These are phyloP conservation scores for Ennomos erosarius DNA, from an alignment of 2,888 invertebrate species.

Conservation along the genomic window DNA sequence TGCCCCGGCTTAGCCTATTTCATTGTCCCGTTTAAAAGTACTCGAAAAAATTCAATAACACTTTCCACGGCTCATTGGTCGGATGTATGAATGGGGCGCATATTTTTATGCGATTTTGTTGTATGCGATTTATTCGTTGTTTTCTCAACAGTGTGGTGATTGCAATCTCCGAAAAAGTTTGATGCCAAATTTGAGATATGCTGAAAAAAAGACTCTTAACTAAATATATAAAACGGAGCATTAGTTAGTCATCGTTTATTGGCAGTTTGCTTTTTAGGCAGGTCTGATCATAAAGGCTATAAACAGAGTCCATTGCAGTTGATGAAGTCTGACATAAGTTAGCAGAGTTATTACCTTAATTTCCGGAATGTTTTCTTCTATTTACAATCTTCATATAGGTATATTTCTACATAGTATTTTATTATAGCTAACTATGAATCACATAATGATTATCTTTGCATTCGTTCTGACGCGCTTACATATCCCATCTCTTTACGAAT, in stretches of 20 bases:
- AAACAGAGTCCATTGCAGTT: background rate
- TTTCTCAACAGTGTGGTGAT: conserved; percentile 48
- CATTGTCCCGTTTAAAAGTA: conserved; percentile 58
- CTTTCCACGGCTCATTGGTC: conserved; percentile 73
- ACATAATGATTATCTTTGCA: conserved; percentile 32
- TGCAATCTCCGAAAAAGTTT: conserved; percentile 44
- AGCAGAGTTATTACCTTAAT: no score
- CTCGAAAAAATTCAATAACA: conserved; percentile 73
- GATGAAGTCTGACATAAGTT: no score
- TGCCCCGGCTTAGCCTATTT: conserved; percentile 62
- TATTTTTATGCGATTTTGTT: conserved; percentile 52
- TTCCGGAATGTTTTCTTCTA: no score
- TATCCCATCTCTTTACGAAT: conserved; percentile 68
- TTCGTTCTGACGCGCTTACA: conserved; percentile 57
- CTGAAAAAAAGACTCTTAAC: conserved; percentile 19
- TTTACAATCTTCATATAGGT: no score
- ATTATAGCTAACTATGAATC: conserved; percentile 39
- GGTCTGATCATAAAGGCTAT: no score
- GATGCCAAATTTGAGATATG: conserved; percentile 34
- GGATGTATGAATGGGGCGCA: conserved; percentile 54
- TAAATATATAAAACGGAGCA: no score
- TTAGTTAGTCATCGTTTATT: no score
- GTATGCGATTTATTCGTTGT: conserved; percentile 58
- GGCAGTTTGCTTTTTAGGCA: no score
- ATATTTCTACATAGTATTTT: conserved; percentile 5